These are phyloP conservation scores for Apocheima hispidaria DNA, from an alignment of 2,888 invertebrate genomes.

Conservation along the genomic window DNA sequence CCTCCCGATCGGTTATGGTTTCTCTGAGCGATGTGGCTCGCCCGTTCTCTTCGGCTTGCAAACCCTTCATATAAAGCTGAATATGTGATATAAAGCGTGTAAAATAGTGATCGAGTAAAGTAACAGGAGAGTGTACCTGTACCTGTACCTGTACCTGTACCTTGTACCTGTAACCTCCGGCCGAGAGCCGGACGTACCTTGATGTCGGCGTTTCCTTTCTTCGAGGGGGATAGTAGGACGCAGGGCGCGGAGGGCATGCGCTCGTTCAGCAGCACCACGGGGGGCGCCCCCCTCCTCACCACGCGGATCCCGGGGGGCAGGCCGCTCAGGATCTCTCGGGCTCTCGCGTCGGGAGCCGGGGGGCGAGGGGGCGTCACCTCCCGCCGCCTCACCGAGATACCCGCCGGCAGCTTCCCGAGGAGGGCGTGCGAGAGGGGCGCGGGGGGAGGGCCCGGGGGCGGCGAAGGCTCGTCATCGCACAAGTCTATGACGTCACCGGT, in stretches of 20 bases:
- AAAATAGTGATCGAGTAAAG: too few relatives aligned
- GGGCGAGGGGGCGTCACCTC: neutral
- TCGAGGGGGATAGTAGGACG: neutral
- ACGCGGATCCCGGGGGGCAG: slow-evolving; percentile 1
- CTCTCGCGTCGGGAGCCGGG: neutral
- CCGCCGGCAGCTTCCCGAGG: neutral
- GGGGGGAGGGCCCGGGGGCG: neutral
- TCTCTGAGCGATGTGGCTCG: too few relatives aligned
- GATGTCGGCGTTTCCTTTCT: neutral
- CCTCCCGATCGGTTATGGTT: too few relatives aligned
- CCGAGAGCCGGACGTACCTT: neutral
- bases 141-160: too few relatives aligned
- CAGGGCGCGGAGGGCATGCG: neutral
- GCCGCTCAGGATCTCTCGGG: neutral
- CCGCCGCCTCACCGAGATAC: neutral
- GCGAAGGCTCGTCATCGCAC: neutral
- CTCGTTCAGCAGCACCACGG: neutral
- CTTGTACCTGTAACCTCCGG: too few relatives aligned
- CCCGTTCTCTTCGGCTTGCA: too few relatives aligned
- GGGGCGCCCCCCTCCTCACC: neutral
- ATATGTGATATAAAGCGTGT: too few relatives aligned
- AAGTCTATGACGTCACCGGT: neutral
- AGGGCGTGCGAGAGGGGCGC: neutral
- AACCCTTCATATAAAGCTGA: too few relatives aligned
- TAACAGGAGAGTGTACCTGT: too few relatives aligned